phyloP scores from a whole-genome alignment of 2,888 invertebrate genomes.

The Ochropleura plecta region DNA sequence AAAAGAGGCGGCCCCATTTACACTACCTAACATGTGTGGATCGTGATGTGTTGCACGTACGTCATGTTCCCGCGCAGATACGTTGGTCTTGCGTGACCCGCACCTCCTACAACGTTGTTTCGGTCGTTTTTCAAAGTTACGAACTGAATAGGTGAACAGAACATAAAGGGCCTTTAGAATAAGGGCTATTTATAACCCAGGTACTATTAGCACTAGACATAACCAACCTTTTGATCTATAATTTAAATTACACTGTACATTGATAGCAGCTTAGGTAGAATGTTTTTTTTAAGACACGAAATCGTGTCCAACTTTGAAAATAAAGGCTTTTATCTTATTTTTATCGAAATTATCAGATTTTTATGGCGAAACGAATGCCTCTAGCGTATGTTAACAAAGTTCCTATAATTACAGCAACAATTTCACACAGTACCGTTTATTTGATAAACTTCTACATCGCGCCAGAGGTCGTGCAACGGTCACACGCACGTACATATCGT shows the following conservation, averaged over 20 bases:
- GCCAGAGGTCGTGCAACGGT: slow-evolving; percentile 52
- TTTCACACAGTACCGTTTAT: slow-evolving; percentile 47
- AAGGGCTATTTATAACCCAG: slow-evolving; percentile 34
- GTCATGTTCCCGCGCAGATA: slow-evolving; percentile 30
- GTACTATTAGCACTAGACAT: slow-evolving; percentile 44
- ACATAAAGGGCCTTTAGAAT: slow-evolving; percentile 44
- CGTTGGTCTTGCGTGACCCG: slow-evolving; percentile 32
- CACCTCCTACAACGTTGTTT: slow-evolving; percentile 28
- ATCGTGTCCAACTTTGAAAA: slow-evolving; percentile 8
- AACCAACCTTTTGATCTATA: slow-evolving; percentile 27
- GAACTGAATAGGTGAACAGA: slow-evolving; percentile 34
- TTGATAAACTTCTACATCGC: slow-evolving; percentile 54
- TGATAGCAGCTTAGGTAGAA: slow-evolving; percentile 14
- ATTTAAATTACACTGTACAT: slow-evolving; percentile 29
- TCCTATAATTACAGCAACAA: slow-evolving; percentile 39
- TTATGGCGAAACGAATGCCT: slow-evolving; percentile 13
- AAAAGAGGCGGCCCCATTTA: slow-evolving; percentile 89
- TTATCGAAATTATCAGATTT: slow-evolving; percentile 17
- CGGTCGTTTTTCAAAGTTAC: slow-evolving; percentile 21
- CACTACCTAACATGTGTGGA: slow-evolving; percentile 75
- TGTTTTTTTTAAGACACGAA: slow-evolving; percentile 12
- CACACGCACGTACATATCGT: slow-evolving; percentile 47
- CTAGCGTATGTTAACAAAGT: slow-evolving; percentile 24
- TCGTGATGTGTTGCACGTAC: slow-evolving; percentile 24
- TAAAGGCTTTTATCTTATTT: slow-evolving; percentile 42